Conservation (phyloP, 2,797 vertebrate species). For the Megaceryle alcyon region DNA sequence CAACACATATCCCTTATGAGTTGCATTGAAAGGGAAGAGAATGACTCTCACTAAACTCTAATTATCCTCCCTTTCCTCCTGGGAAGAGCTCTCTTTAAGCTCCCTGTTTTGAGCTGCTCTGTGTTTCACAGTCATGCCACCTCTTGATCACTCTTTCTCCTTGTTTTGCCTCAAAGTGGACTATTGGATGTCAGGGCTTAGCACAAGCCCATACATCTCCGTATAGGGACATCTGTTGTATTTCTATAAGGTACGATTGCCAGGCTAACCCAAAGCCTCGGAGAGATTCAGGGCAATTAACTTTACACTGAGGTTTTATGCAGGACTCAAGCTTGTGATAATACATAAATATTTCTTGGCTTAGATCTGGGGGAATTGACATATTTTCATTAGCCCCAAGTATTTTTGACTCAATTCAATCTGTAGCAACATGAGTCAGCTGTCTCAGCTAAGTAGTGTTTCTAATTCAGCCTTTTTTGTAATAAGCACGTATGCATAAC, state of each 20-base stretch:
- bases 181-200: neutral
- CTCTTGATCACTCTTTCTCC: neutral
- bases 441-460: slow-evolving; percentile 70
- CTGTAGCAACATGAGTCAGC: slow-evolving; percentile 60
- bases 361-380: neutral
- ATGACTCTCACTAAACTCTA: slow-evolving; percentile 61
- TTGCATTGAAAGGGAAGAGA: slow-evolving; percentile 46
- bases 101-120: slow-evolving; percentile 24
- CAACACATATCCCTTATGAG: slow-evolving; percentile 65
- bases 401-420: neutral
- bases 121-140: neutral
- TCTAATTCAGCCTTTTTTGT: slow-evolving; percentile 63
- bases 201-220: neutral
- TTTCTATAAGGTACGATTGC: neutral
- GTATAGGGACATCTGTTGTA: neutral
- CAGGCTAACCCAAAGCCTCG: neutral
- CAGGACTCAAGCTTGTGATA: neutral
- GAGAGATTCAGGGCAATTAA: neutral
- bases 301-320: neutral
- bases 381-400: neutral
- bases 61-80: slow-evolving; percentile 52
- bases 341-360: neutral
- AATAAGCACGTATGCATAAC: slow-evolving; percentile 64
- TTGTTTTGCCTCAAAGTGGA: neutral
- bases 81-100: slow-evolving; percentile 45